These are phyloP conservation scores for Athalia rosae DNA, from an alignment of 2,888 invertebrate genomes.

Conservation along the genomic window DNA sequence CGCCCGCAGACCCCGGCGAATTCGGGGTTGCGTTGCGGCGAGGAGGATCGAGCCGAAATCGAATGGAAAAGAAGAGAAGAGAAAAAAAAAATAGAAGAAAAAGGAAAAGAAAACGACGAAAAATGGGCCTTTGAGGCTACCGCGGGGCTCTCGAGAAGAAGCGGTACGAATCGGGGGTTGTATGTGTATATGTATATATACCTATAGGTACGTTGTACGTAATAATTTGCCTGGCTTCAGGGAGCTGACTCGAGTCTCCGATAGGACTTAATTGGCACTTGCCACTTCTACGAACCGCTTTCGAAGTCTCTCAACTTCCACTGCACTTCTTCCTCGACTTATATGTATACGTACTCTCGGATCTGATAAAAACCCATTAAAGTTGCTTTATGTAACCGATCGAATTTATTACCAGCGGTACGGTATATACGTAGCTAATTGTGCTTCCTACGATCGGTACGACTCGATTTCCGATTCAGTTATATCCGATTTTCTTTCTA, in stretches of 20 bases:
- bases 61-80: neutral
- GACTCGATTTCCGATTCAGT: neutral
- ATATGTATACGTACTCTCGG: neutral
- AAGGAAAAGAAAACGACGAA: neutral
- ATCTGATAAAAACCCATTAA: slow-evolving; percentile 39
- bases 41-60: too few species aligned
- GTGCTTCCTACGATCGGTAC: neutral
- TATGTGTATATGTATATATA: too few species aligned
- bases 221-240: too few species aligned
- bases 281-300: slow-evolving; percentile 33
- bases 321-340: neutral
- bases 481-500: neutral
- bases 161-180: too few species aligned
- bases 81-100: neutral
- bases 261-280: slow-evolving; percentile 39
- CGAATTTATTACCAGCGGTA: slow-evolving; percentile 13
- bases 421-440: neutral
- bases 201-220: too few species aligned
- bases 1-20: neutral
- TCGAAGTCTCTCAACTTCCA: neutral
- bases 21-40: neutral
- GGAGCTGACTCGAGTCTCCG: neutral
- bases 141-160: neutral
- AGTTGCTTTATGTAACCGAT: neutral
- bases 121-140: slow-evolving; percentile 4